Base-by-base conservation (phyloP, 1,140 invertebrate species). In the Coelopa frigida region DNA sequence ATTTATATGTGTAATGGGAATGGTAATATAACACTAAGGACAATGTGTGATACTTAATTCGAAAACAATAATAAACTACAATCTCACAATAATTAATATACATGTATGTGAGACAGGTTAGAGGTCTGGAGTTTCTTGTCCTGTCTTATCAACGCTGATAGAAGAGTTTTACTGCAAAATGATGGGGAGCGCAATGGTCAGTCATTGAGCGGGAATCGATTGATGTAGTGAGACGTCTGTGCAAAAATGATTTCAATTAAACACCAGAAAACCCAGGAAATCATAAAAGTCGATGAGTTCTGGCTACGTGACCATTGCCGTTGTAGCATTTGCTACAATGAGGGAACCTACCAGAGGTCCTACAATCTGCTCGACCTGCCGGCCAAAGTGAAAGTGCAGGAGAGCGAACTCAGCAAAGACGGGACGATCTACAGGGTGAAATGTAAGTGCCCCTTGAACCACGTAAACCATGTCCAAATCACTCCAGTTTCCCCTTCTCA, bases 311-410 rank as follows among this genome's bases (percentile, higher is more conserved):
- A 70, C 47, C 66, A 70, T 36, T 70, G 67, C 42, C 54, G 56
- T 2, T 70, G 67, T 43, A 43, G 4, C 8, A 37, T 54, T 4
- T 70, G 67, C 24, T 54, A 56, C 11, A 61, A 66, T 48, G 27
- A 39, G 23, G 58, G 58, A 18, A 68, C 61, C 2, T 56, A 60
- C 33, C 66, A 70, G 24, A 48, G 66, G 7, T 55, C 54, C 3
- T 57, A 50, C n/a, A 60, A 62, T 62, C 23, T 70, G 1, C 8
- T 68, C 0, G 60, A 70, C 15, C 22, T 70, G 17, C 56, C 60
- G 5, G 44, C 48, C 0, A 48, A 66, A 41, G 49, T 70, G 1
- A 41, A 35, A 10, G 43, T 52, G 10, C 0, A 10, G 31, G 18
- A 26, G 33, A 8, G 36, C 22, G 11, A 33, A 21, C 11, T 44